Evolutionary conservation across 1,140 invertebrate genomes (phyloP).

Genomic region (Venustaconcha ellipsiformis): DNA sequence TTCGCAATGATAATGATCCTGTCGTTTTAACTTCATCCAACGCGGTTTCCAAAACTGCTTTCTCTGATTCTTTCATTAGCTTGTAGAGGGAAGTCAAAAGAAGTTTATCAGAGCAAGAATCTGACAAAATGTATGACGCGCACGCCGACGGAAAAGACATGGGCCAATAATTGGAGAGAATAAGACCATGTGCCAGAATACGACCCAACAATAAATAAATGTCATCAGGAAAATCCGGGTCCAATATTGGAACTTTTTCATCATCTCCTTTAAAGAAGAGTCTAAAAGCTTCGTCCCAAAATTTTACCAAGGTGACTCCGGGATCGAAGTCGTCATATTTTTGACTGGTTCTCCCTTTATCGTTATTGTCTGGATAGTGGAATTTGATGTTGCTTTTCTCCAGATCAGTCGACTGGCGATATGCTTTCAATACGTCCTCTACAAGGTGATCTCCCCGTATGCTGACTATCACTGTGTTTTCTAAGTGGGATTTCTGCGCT

Average conservation of each 20-base stretch:
- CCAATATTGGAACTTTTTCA: constrained; percentile 25
- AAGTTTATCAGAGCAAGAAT: constrained; percentile 15
- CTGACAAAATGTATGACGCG: constrained; percentile 7
- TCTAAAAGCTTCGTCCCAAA: constrained; percentile 32
- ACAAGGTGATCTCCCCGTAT: constrained; percentile 10
- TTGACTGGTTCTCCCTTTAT: no score
- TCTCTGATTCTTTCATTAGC: constrained; percentile 25
- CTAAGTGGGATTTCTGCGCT: background rate
- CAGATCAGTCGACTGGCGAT: constrained; percentile 7
- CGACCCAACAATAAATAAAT: constrained; percentile 29
- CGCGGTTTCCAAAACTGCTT: constrained; percentile 14
- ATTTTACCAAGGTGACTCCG: constrained; percentile 18
- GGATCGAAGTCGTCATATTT: background rate
- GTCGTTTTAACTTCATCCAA: constrained; percentile 21
- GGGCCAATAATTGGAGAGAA: constrained; percentile 28
- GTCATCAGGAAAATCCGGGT: constrained; percentile 16
- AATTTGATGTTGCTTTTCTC: constrained; percentile 8
- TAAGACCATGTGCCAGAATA: constrained; percentile 28
- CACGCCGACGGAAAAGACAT: constrained; percentile 24
- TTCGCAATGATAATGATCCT: constrained; percentile 15
- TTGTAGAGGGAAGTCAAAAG: constrained; percentile 27
- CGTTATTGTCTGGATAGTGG: constrained; percentile 3
- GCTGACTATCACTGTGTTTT: constrained; percentile 7
- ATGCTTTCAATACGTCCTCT: constrained; percentile 9
- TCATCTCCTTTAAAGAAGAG: constrained; percentile 28